Evolutionary conservation across 1,140 invertebrate genomes (phyloP).

Genomic region (Amyelois transitella): DNA sequence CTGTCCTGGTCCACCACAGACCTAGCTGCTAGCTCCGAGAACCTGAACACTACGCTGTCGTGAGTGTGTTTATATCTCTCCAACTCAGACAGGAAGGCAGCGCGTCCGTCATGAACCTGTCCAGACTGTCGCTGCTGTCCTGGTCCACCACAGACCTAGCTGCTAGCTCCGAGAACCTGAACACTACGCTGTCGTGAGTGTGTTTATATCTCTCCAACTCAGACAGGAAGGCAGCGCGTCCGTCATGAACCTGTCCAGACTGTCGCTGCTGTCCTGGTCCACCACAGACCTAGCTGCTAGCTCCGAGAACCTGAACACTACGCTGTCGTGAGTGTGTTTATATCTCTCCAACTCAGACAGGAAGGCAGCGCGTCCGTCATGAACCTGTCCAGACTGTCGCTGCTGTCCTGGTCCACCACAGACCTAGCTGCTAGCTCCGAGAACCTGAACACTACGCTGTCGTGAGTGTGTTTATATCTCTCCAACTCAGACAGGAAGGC

Average conservation of each 20-base stretch:
- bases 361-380: constrained; percentile 79
- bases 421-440: constrained; percentile 87
- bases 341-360: no score
- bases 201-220: no score
- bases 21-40: constrained; percentile 85
- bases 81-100: background rate
- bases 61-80: no score
- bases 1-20: constrained; percentile 89
- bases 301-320: constrained; percentile 78
- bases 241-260: constrained; percentile 83
- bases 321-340: constrained; percentile 50
- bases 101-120: background rate
- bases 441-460: constrained; percentile 73
- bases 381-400: constrained; percentile 87
- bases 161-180: no score
- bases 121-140: no score
- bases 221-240: constrained; percentile 81
- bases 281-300: constrained; percentile 87
- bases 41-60: constrained; percentile 69
- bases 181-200: no score
- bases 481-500: constrained; percentile 83
- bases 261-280: constrained; percentile 90
- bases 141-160: no score
- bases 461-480: no score
- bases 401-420: constrained; percentile 88